Percentiles rank a stretch among this genome's conserved stretches.
Conservation (phyloP, 2,797 vertebrate genomes). For the Sebastes alutus region DNA sequence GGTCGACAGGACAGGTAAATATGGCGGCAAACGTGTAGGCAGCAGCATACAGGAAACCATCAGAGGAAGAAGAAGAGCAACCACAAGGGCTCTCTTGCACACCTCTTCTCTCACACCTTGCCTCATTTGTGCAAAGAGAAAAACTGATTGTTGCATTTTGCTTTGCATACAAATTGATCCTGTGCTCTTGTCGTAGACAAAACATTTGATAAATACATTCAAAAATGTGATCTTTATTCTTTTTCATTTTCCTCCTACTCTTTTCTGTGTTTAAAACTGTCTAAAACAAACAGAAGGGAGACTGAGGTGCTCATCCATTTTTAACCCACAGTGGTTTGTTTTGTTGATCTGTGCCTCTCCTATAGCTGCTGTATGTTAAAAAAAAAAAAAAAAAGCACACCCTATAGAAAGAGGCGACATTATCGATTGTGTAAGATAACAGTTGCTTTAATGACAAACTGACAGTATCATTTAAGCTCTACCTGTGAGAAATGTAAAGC, state of each 20-base stretch:
- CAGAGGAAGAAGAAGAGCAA: constrained; percentile 59
- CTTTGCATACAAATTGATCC: background rate
- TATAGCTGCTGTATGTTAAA: background rate
- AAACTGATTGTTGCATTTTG: constrained; percentile 42
- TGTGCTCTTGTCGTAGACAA: accelerated
- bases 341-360: background rate
- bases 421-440: background rate
- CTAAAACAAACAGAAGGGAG: background rate
- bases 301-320: background rate
- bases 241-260: background rate
- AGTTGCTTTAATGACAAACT: background rate
- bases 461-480: background rate
- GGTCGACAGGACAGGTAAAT: constrained; percentile 72
- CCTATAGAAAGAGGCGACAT: background rate
- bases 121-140: constrained; percentile 50
- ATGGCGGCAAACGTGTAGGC: constrained; percentile 49
- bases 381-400: background rate
- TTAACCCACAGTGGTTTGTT: background rate
- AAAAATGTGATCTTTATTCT: background rate
- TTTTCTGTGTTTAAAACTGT: background rate
- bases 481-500: constrained; percentile 27
- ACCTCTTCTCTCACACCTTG: constrained; percentile 69
- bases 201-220: background rate
- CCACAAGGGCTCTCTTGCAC: constrained; percentile 64
- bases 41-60: constrained; percentile 75